Conservation (phyloP, 2,113 vertebrate species). For the Cynopterus brachyotis region DNA sequence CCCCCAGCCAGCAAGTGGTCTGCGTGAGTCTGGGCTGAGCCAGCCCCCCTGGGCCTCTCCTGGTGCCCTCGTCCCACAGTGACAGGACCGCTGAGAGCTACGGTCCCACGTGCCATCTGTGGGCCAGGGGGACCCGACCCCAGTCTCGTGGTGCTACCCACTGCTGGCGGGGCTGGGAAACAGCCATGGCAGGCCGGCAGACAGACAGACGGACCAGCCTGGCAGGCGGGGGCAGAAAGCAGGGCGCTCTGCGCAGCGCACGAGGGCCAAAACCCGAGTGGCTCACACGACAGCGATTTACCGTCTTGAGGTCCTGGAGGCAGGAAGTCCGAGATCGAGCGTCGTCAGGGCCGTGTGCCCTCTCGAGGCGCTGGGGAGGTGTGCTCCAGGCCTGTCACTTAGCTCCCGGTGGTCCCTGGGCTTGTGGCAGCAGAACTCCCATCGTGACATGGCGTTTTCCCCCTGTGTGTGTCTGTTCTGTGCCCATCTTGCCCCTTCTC, state of each 20-base stretch:
- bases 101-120: rapidly evolving
- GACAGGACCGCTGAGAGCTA: neutral
- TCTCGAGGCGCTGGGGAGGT: neutral
- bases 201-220: neutral
- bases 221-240: neutral
- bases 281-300: neutral
- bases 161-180: neutral
- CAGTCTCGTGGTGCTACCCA: neutral
- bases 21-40: neutral
- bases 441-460: rapidly evolving
- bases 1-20: neutral
- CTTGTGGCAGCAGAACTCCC: neutral
- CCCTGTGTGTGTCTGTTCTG: neutral
- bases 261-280: neutral
- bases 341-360: rapidly evolving
- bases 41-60: neutral
- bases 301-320: neutral
- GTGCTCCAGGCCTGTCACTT: neutral
- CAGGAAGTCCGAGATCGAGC: neutral
- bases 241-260: neutral
- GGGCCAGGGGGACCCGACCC: neutral
- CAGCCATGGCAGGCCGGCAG: neutral
- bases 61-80: neutral
- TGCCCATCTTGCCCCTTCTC: neutral
- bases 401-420: neutral